Conservation (phyloP, 2,797 vertebrate genomes). For the Neostethus bicornis region DNA sequence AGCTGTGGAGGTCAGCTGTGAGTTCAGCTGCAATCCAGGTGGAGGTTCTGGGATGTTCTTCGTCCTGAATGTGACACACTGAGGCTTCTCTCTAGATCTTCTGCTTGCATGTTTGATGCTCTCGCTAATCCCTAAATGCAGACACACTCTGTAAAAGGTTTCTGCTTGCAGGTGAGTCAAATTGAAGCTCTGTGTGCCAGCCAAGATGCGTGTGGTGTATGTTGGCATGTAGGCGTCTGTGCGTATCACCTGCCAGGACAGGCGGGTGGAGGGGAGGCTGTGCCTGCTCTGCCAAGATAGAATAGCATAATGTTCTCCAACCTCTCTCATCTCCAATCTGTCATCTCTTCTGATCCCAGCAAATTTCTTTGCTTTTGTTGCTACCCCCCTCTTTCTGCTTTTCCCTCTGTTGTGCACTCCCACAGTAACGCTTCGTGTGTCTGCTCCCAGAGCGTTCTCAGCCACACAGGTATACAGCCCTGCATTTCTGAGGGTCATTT, state of each 20-base stretch:
- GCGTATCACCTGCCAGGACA: conserved; percentile 86
- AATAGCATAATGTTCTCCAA: conserved; percentile 83
- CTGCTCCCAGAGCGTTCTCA: conserved; percentile 92
- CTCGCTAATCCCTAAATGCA: conserved; percentile 82
- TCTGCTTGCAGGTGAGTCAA: conserved; percentile 88
- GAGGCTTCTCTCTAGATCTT: conserved; percentile 50
- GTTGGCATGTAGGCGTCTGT: conserved; percentile 63
- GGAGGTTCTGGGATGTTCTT: conserved; percentile 74
- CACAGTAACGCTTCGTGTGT: conserved; percentile 87
- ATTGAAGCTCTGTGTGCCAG: conserved; percentile 89
- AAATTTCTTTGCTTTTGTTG: conserved; percentile 33
- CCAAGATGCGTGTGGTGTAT: conserved; percentile 84
- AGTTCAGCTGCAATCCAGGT: conserved; percentile 51
- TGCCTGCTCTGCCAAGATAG: conserved; percentile 86
- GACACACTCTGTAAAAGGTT: conserved; percentile 90
- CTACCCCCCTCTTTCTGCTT: conserved; percentile 42
- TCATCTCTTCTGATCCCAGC: conserved; percentile 28
- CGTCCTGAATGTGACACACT: conserved; percentile 89
- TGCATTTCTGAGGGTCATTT: conserved; percentile 78
- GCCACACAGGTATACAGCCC: conserved; percentile 97
- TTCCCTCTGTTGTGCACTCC: conserved; percentile 71
- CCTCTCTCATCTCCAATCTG: conserved; percentile 75
- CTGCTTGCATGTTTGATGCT: conserved; percentile 52
- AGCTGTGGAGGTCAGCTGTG: conserved; percentile 72
- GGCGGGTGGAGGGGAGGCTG: conserved; percentile 87